These are phyloP conservation scores for Amblyraja radiata DNA, from an alignment of 2,797 vertebrate species.

Conservation along the genomic window DNA sequence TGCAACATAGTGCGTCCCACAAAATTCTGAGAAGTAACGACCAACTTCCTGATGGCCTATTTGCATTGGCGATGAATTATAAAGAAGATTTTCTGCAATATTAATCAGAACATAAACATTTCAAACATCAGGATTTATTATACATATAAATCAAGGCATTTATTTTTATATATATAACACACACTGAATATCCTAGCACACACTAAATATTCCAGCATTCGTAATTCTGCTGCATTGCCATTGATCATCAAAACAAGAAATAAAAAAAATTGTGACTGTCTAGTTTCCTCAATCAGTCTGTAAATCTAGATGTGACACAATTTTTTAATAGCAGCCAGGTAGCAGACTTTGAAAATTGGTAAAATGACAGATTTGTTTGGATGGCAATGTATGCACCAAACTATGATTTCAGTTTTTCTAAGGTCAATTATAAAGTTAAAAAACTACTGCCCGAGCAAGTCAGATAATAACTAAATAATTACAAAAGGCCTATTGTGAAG, in stretches of 20 bases:
- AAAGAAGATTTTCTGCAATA: conserved; percentile 82
- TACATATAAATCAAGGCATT: background rate
- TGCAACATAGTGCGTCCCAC: conserved; percentile 71
- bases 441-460: background rate
- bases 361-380: background rate
- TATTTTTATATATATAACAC: background rate
- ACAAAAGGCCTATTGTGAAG: background rate
- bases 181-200: background rate
- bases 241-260: background rate
- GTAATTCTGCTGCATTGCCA: background rate
- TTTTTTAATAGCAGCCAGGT: background rate
- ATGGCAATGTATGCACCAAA: background rate
- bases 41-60: conserved; percentile 87
- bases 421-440: background rate
- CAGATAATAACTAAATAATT: background rate
- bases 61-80: conserved; percentile 76
- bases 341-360: background rate
- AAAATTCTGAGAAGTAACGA: conserved; percentile 88
- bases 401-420: background rate
- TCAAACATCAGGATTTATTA: background rate
- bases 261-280: background rate
- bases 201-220: background rate
- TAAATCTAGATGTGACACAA: background rate
- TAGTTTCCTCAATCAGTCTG: background rate
- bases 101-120: conserved; percentile 39